These are phyloP conservation scores for Erythrolamprus reginae DNA, from an alignment of 2,113 vertebrate genomes.

Conservation along the genomic window DNA sequence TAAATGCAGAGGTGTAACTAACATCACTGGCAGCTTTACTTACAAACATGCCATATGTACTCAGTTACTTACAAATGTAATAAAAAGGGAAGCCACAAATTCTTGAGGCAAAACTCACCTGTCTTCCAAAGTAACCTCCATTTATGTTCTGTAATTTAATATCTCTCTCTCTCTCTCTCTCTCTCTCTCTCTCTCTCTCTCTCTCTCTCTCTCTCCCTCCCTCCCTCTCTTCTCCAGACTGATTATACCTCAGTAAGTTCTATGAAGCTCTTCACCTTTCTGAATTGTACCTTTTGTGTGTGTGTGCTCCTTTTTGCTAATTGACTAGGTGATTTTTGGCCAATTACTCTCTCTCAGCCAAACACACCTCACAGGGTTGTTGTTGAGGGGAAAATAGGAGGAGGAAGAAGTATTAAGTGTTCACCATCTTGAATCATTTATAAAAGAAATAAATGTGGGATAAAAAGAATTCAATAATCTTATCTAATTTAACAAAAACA, in stretches of 20 bases:
- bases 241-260: not conserved
- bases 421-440: not conserved
- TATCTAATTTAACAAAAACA: not conserved
- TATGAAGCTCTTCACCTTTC: not conserved
- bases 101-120: constrained; percentile 15
- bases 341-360: not conserved
- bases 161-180: constrained; percentile 17
- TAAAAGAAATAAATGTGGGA: not conserved
- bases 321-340: not conserved
- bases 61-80: constrained; percentile 61
- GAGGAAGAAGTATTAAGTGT: not conserved
- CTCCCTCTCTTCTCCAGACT: not conserved
- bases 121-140: constrained; percentile 7
- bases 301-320: not conserved
- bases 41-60: constrained; percentile 72
- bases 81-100: constrained; percentile 51
- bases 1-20: constrained; percentile 77
- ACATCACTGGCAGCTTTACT: constrained; percentile 67
- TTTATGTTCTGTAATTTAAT: constrained; percentile 19
- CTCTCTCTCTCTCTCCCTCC: constrained; percentile 32
- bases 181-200: no score
- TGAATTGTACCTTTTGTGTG: not conserved
- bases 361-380: not conserved
- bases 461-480: not conserved
- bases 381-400: not conserved